Evolutionary conservation across 2,113 vertebrate genomes (phyloP), one percentile per base, ranked within the genome.

Genomic region (Oreochromis niloticus): DNA sequence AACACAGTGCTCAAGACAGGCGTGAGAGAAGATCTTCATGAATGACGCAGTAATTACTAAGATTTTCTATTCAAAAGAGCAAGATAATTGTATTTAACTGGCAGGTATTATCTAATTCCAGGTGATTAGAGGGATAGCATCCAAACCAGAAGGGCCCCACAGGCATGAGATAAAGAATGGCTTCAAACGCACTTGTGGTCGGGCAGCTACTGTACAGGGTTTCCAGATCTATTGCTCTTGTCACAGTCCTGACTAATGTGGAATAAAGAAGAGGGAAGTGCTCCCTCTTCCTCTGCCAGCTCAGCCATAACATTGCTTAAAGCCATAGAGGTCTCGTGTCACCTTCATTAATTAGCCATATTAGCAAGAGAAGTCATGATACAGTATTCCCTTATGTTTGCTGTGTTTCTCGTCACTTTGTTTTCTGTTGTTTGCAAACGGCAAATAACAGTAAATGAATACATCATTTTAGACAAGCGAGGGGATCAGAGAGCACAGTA

Each of bases 331-430:
- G 85, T 89, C 86, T 88, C 48, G 32, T 88, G 89, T 86, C 89
- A 88, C 85, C 80, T 82, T 83, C 90, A 94, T 91, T 92, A 93
- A 94, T 96, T 92, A 93, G 82, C 88, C 84, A 87, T 85, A 93
- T 94, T 93, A 95, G 83, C 85, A 56, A 24, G 41, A 85, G 16
- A 46, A 78, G 59, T 85, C 68, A 75, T 43, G 56, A 24, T 63
- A 14, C 22, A 32, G 7, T 61, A 80, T 81, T 73, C 41, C 1
- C 32, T 16, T 24, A 30, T 27, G 59, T 85, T 88, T 57, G 19
- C 30, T 68, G 9, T 43, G 9, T 68, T 52, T 22, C 11, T 54
- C 0, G n/a, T 17, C 50, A 22, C n/a, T 3, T 54, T 30, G 41
- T 50, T 54, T 22, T 39, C 16, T 27, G 24, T 48, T 56, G 3